phyloP scores from a whole-genome alignment of 2,113 vertebrate genomes.

The Pandion haliaetus region DNA sequence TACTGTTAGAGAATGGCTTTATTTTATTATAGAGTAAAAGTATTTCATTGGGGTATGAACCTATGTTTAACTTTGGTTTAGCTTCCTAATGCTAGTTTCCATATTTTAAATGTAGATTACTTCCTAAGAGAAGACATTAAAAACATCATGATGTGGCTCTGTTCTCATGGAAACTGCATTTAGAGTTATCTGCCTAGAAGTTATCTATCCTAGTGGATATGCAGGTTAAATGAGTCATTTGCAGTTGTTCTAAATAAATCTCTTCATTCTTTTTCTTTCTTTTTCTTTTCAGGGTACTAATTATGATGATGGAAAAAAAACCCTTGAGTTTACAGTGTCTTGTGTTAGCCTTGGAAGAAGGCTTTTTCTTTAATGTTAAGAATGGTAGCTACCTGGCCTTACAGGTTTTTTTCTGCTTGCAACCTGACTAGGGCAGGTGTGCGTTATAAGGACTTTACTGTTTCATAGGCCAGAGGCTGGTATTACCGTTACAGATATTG shows the following conservation, averaged over 20 bases:
- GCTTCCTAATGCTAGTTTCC: constrained; percentile 18
- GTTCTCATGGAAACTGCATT: constrained; percentile 64
- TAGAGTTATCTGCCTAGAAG: constrained; percentile 30
- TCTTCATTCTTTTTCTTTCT: constrained; percentile 44
- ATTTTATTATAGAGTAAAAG: not conserved
- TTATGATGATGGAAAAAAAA: constrained; percentile 19
- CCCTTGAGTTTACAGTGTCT: constrained; percentile 28
- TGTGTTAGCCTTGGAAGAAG: constrained; percentile 46
- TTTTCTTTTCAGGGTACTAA: constrained; percentile 61
- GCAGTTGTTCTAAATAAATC: constrained; percentile 57
- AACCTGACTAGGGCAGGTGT: not conserved
- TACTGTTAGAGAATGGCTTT: not conserved
- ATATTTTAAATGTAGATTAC: constrained; percentile 54
- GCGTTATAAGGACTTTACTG: not conserved
- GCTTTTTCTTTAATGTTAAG: not conserved
- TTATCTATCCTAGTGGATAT: constrained; percentile 47
- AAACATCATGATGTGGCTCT: constrained; percentile 36
- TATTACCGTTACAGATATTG: not conserved
- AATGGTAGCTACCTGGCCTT: not conserved
- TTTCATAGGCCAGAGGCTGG: not conserved
- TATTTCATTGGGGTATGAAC: not conserved
- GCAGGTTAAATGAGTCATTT: constrained; percentile 49
- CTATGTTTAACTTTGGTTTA: constrained; percentile 3
- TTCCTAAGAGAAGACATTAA: constrained; percentile 54
- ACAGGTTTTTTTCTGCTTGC: not conserved